Percentiles rank a stretch among this genome's conserved stretches.
phyloP scores from a whole-genome alignment of 2,113 vertebrate genomes.

The Butorides virescens region DNA sequence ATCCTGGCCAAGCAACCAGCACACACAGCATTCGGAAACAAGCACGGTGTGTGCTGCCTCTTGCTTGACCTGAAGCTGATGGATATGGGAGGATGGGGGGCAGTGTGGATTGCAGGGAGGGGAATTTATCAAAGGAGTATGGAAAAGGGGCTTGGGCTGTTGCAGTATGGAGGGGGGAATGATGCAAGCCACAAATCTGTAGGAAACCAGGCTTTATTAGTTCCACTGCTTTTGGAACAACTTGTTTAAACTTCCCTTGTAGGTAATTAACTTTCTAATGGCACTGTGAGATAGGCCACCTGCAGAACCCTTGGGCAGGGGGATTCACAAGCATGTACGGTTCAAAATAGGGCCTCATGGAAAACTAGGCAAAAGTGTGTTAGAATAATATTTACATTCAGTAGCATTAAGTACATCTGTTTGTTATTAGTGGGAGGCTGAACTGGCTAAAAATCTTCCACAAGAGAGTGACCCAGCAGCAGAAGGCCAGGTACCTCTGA shows the following conservation, averaged over 20 bases:
- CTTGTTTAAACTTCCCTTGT: slow-evolving; percentile 65
- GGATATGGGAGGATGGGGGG: not conserved
- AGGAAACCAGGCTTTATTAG: slow-evolving; percentile 60
- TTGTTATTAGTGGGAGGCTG: slow-evolving; percentile 63
- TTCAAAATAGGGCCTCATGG: slow-evolving; percentile 59
- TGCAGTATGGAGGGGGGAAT: not conserved
- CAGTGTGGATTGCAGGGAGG: not conserved
- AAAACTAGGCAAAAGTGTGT: slow-evolving; percentile 64
- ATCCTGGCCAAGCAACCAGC: not conserved
- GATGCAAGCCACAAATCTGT: slow-evolving; percentile 52
- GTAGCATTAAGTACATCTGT: slow-evolving; percentile 71
- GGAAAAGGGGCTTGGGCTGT: slow-evolving; percentile 5
- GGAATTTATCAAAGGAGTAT: slow-evolving; percentile 30
- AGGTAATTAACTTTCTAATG: slow-evolving; percentile 68
- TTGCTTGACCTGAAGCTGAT: slow-evolving; percentile 29
- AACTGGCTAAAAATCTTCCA: slow-evolving; percentile 60
- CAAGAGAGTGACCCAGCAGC: slow-evolving; percentile 57
- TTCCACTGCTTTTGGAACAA: slow-evolving; percentile 63
- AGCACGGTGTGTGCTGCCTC: not conserved
- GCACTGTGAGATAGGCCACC: slow-evolving; percentile 65
- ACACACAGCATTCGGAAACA: not conserved
- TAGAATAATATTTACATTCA: slow-evolving; percentile 73
- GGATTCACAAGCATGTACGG: slow-evolving; percentile 51
- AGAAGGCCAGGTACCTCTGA: slow-evolving; percentile 62
- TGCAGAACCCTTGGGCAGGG: slow-evolving; percentile 58